phyloP scores from a whole-genome alignment of 2,888 invertebrate genomes.

The Gari tellinella region DNA sequence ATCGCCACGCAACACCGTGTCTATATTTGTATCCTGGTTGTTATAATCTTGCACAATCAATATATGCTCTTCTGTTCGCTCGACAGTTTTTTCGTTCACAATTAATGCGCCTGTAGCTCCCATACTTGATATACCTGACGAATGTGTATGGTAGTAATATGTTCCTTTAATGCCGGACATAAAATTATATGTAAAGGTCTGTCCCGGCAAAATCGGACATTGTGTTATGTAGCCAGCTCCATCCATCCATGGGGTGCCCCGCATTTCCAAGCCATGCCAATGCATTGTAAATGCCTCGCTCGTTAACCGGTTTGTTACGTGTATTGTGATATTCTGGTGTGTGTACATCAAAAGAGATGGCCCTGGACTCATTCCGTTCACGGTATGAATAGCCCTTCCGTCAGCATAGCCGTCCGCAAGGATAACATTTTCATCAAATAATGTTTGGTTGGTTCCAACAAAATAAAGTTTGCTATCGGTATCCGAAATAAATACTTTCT shows the following conservation, averaged over 20 bases:
- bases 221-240: slow-evolving; percentile 74
- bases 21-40: slow-evolving; percentile 27
- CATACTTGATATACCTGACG: slow-evolving; percentile 50
- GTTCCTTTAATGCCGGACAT: slow-evolving; percentile 59
- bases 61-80: slow-evolving; percentile 28
- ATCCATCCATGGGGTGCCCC: slow-evolving; percentile 73
- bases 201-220: slow-evolving; percentile 70
- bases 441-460: slow-evolving; percentile 9
- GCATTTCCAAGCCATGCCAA: slow-evolving; percentile 74
- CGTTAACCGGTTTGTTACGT: slow-evolving; percentile 64
- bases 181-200: slow-evolving; percentile 66
- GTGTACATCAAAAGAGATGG: slow-evolving; percentile 68
- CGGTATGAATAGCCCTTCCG: slow-evolving; percentile 45
- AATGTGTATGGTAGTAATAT: slow-evolving; percentile 67
- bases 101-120: slow-evolving; percentile 65
- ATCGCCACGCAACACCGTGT: not conserved
- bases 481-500: slow-evolving; percentile 22
- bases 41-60: slow-evolving; percentile 60
- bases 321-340: slow-evolving; percentile 61
- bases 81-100: slow-evolving; percentile 39
- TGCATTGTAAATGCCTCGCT: slow-evolving; percentile 65
- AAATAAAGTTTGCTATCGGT: slow-evolving; percentile 32
- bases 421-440: slow-evolving; percentile 52
- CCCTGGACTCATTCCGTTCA: slow-evolving; percentile 69
- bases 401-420: slow-evolving; percentile 60